Conservation (phyloP, 1,140 invertebrate genomes). For the Hyles euphorbiae region DNA sequence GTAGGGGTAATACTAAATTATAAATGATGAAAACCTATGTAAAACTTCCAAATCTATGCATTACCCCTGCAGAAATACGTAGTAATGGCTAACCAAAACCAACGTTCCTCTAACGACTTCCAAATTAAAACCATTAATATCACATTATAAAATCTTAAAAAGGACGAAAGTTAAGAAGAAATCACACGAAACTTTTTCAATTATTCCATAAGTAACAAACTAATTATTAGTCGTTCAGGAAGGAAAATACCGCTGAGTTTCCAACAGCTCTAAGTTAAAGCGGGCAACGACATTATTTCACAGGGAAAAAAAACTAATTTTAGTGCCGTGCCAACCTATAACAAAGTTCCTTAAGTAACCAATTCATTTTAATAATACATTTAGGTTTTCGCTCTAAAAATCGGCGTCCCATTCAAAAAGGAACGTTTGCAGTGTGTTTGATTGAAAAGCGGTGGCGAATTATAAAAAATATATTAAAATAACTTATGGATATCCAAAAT, state of each 20-base stretch:
- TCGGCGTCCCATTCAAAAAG: constrained; percentile 19
- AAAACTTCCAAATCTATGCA: too few relatives aligned
- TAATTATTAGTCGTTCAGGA: too few relatives aligned
- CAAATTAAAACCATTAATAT: constrained; percentile 3
- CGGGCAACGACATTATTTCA: constrained; percentile 9
- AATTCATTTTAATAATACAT: constrained; percentile 46
- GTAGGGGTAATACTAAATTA: too few relatives aligned
- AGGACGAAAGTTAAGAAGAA: not conserved
- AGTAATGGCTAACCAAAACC: too few relatives aligned
- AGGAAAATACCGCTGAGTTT: constrained; percentile 1
- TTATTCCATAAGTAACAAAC: too few relatives aligned
- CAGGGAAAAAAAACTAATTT: constrained; percentile 19
- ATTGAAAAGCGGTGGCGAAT: constrained; percentile 8
- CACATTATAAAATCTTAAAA: constrained; percentile 6
- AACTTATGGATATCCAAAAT: too few relatives aligned
- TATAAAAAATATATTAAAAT: not conserved
- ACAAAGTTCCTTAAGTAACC: constrained; percentile 36
- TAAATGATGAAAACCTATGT: too few relatives aligned
- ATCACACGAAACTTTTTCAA: too few relatives aligned
- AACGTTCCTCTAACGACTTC: too few relatives aligned
- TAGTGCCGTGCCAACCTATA: constrained; percentile 19
- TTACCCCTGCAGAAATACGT: too few relatives aligned
- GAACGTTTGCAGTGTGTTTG: constrained; percentile 9
- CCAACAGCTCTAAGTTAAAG: constrained; percentile 9
- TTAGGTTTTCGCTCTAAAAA: constrained; percentile 35